Base-by-base conservation (phyloP, 2,113 vertebrate genomes). In the Prolemur simus region DNA sequence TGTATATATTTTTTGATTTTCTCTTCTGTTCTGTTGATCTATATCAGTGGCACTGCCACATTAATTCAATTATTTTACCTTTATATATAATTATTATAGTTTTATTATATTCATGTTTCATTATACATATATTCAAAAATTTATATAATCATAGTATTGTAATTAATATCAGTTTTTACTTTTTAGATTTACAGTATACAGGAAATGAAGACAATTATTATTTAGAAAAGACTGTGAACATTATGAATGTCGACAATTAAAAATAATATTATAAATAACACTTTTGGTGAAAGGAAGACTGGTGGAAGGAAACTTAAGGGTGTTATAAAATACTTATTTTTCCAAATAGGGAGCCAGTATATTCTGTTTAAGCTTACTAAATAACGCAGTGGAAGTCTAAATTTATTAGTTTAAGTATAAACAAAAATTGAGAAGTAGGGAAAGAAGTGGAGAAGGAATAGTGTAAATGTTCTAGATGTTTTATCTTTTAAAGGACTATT, bases 241-340 rank as follows among this genome's bases (percentile, higher is more conserved):
- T 52, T n/a, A 37, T 86, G 34, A 88, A 95, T 66, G n/a, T 77
- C 89, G 58, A 89, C 39, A 97, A 97, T 13, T 82, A 64, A 73
- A 94, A 60, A 69, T 92, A 92, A 15, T 81, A 90, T 29, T 93
- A 37, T 60, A 71, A 86, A 15, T 77, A 37, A 63, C 3, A 73
- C 5, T 52, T 73, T 42, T 52, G 42, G 18, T 91, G 42, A 87
- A 56, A 76, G 21, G 10, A 86, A 96, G 10, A 42, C 13, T 81
- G 11, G 6, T 93, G 52, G 42, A 58, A 76, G 17, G 17, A 93
- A 82, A 8, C 80, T 58, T 91, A 84, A 68, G 21, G 15, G 34
- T 66, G 23, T 5, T 74, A 54, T 63, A 8, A 80, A 69, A 86
- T 77, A 27, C 6, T 87, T 27, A 66, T 68, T 20, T 95, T 89